Conservation (phyloP, 2,113 vertebrate genomes). For the Noctilio leporinus region DNA sequence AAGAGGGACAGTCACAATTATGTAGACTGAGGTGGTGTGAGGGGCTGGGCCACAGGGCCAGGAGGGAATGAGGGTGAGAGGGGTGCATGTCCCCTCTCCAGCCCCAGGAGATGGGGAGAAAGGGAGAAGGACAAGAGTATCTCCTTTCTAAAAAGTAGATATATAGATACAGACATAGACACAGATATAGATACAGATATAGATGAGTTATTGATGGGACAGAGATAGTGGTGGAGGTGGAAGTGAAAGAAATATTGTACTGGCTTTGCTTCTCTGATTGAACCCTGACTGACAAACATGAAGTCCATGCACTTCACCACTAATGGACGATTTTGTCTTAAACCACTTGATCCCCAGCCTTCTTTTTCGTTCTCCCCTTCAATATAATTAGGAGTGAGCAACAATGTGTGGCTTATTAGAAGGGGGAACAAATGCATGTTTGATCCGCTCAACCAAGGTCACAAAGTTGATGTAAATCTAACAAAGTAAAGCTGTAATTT, state of each 20-base stretch:
- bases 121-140: not conserved
- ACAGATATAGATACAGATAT: not conserved
- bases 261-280: not conserved
- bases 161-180: not conserved
- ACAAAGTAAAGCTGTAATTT: not conserved
- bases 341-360: not conserved
- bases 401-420: not conserved
- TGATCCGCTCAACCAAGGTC: not conserved
- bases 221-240: not conserved
- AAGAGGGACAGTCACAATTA: constrained; percentile 66
- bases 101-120: constrained; percentile 26
- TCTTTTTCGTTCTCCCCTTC: not conserved
- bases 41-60: constrained; percentile 22
- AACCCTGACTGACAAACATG: not conserved
- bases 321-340: not conserved
- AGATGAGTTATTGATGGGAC: not conserved
- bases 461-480: not conserved
- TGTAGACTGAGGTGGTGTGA: constrained; percentile 28
- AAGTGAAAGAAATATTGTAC: not conserved
- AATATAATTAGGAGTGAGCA: not conserved
- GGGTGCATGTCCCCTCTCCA: not conserved
- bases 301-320: not conserved
- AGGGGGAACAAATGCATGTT: not conserved
- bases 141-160: not conserved
- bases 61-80: not conserved